Evolutionary conservation across 2,797 vertebrate genomes (phyloP).

Genomic region (Rhinogobio ventralis): DNA sequence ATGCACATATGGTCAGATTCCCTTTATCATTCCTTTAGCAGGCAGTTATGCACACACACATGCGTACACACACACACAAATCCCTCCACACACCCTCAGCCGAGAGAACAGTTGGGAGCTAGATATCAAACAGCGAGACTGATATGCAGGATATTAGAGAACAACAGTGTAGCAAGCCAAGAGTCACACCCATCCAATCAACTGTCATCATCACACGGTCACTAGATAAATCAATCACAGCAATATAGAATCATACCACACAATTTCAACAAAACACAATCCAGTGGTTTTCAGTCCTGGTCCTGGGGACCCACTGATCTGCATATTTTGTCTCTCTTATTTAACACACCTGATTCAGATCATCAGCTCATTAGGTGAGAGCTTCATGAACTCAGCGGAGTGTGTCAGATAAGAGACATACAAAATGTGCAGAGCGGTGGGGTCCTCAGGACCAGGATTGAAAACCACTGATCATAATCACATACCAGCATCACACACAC

Average conservation of each 20-base stretch:
- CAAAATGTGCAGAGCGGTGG: no score
- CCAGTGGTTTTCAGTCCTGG: no score
- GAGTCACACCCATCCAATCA: conserved; percentile 21
- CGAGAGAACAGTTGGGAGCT: conserved; percentile 32
- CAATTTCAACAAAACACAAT: neutral
- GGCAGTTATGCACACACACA: conserved; percentile 54
- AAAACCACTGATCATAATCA: neutral
- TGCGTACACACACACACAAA: neutral
- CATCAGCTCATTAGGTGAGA: no score
- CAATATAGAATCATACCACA: neutral
- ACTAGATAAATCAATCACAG: neutral
- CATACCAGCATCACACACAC: neutral
- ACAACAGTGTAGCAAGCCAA: conserved; percentile 22
- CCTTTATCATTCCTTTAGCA: conserved; percentile 48
- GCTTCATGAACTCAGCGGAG: no score
- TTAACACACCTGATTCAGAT: no score
- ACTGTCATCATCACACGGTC: neutral
- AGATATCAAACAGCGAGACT: conserved; percentile 30
- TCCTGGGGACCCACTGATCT: no score
- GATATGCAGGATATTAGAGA: conserved; percentile 32
- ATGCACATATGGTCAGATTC: conserved; percentile 56
- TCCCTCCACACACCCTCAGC: conserved; percentile 1
- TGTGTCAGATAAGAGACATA: no score
- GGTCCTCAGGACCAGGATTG: no score
- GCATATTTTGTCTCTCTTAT: no score